Base-by-base conservation (phyloP, 2,113 vertebrate genomes). In the Cyprinodon tularosa region DNA sequence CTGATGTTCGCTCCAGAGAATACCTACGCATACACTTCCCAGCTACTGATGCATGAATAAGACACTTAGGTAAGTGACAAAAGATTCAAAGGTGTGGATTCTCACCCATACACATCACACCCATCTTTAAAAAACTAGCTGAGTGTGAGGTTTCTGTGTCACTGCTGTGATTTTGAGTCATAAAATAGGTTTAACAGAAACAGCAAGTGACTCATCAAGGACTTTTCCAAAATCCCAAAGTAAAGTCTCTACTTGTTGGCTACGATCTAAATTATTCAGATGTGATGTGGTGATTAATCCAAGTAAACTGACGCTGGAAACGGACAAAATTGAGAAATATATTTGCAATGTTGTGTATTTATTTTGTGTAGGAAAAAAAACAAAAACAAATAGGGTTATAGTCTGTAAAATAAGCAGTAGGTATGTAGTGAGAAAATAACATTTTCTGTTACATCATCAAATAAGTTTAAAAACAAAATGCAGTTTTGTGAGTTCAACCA, bases 1-100 rank as follows among this genome's bases (percentile, higher is more conserved):
- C 97, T 0, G 96, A 98, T 87, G 94, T 94, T 47, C 93, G 94
- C 81, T 98, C 97, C 76, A 94, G 96, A 82, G 96, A 97, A 79
- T 94, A 94, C 74, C 92, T 98, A 50, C 94, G 94, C 65, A 89
- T 77, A 85, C 93, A 93, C 85, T 90, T 93, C 76, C 91, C 88
- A 53, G 47, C 83, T 47, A 63, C 77, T 39, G 78, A 87, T 44
- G 68, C 73, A n/a, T 82, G 71, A 86, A n/a, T 42, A 66, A 59
- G 42, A 66, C 53, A 70, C 74, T 76, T 79, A 84, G 83, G 90
- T 85, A 77, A 79, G 90, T 76, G 87, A 65, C 68, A 73, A 81
- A 76, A 42, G 0, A 29, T 36, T 62, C 62, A 67, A 22, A 60
- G 1, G 1, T 48, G 62, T 64, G 50, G 40, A 47, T 75, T 68